phyloP scores from a whole-genome alignment of 2,888 invertebrate species.

The Oligia strigilis region DNA sequence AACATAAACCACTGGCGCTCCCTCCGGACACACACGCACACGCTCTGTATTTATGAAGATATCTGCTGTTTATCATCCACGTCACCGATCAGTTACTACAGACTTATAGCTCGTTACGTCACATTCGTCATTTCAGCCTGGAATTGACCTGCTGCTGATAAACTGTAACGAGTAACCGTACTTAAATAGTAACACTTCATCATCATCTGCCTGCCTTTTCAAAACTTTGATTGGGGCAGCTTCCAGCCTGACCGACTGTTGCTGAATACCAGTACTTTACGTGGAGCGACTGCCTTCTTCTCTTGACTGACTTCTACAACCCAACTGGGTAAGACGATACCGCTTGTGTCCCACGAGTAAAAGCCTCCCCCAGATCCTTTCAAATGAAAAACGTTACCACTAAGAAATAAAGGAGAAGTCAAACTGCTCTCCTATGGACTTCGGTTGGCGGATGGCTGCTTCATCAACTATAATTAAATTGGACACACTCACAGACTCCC shows the following conservation, averaged over 20 bases:
- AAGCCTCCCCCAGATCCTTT: no score
- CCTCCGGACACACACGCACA: slow-evolving; percentile 9
- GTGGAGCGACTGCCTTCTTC: not conserved
- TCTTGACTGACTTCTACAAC: no score
- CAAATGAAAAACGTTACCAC: no score
- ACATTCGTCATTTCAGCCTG: slow-evolving; percentile 1
- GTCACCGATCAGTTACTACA: slow-evolving; percentile 6
- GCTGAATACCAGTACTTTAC: not conserved
- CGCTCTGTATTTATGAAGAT: slow-evolving; percentile 40
- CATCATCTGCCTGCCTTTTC: not conserved
- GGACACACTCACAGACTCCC: not conserved
- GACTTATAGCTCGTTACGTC: not conserved
- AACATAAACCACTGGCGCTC: slow-evolving; percentile 3
- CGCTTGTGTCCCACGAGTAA: no score
- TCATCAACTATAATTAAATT: not conserved
- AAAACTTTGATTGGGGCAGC: not conserved
- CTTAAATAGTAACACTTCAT: not conserved
- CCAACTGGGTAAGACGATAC: no score
- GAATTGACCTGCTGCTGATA: not conserved
- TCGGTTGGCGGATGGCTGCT: no score
- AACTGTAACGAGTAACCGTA: not conserved
- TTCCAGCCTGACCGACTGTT: no score
- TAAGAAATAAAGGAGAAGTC: not conserved
- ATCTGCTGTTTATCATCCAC: slow-evolving; percentile 20
- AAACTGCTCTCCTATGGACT: not conserved